These are phyloP conservation scores for Lysiphlebus fabarum DNA, from an alignment of 1,140 invertebrate species.

Conservation along the genomic window DNA sequence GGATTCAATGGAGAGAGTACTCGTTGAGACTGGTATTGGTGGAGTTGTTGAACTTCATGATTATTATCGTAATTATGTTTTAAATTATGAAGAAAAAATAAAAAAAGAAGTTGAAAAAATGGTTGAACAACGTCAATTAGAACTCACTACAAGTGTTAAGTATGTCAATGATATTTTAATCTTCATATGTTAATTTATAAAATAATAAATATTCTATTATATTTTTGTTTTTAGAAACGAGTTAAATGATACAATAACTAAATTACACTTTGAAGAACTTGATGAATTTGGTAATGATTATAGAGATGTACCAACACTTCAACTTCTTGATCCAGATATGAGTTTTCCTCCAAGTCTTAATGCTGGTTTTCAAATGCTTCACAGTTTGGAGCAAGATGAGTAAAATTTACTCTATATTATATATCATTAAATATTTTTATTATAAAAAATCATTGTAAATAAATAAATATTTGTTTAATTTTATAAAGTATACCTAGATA, in stretches of 20 bases:
- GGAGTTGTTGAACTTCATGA: slow-evolving; percentile 53
- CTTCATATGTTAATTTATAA: slow-evolving; percentile 5
- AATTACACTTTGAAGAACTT: slow-evolving; percentile 49
- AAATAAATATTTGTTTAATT: background rate
- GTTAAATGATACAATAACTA: slow-evolving; percentile 45
- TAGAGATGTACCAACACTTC: slow-evolving; percentile 50
- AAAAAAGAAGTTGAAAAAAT: slow-evolving; percentile 51
- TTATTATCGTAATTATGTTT: slow-evolving; percentile 57
- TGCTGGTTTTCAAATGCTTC: slow-evolving; percentile 57
- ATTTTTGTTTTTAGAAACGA: slow-evolving; percentile 43
- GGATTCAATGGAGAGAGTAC: slow-evolving; percentile 60
- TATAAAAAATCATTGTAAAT: slow-evolving; percentile 10
- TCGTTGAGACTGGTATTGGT: slow-evolving; percentile 58
- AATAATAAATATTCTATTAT: background rate
- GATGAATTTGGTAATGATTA: slow-evolving; percentile 50
- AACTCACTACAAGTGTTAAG: slow-evolving; percentile 44
- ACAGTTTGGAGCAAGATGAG: slow-evolving; percentile 55
- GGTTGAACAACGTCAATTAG: slow-evolving; percentile 50
- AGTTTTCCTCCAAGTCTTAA: slow-evolving; percentile 54
- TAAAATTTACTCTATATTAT: slow-evolving; percentile 31
- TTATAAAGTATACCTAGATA: background rate
- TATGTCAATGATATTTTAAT: slow-evolving; percentile 26
- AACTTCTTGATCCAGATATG: slow-evolving; percentile 53
- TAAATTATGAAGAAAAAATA: slow-evolving; percentile 55
- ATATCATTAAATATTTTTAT: slow-evolving; percentile 19